Base-by-base conservation (phyloP, 2,113 vertebrate species). In the Ursus arctos region DNA sequence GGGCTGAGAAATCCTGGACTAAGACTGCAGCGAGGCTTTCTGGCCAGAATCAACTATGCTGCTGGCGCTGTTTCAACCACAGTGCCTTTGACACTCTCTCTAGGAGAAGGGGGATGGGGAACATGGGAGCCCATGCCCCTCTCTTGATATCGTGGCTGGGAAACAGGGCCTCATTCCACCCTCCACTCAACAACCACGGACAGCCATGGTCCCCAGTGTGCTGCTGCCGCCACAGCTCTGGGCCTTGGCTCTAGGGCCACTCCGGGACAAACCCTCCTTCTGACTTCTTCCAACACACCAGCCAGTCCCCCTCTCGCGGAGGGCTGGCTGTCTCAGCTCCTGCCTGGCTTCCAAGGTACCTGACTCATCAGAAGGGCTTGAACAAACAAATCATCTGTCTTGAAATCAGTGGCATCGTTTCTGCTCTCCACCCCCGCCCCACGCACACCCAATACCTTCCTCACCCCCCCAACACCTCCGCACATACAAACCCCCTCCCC, bases 381-480 rank as follows among this genome's bases (percentile, higher is more conserved):
- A 88, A 40, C 59, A n/a, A 40, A 67, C 88, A n/a, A 43, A 63
- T 43, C 88, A 69, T 12, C 51, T 6, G 11, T 93, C 57, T 94
- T 47, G 61, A 95, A 83, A 43, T 36, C 71, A 13, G 53, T 28
- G 61, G 65, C 28, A 90, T 53, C 43, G 13, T 28, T 59, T 57
- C 67, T 53, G 4, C 19, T 24, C 36, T 36, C 3, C 9, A 4
- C 18, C 7, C 28, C 40, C 19, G 0, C 14, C 7, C 36, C 55
- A 11, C 4, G 10, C 14, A 22, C 69, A 36, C 59, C 31, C 71
- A 31, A 18, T 24, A 51, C 16, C 31, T 21, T n/a, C 61, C 43
- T 63, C 72, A 43, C 14, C 43, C 43, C 43, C 63, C 63, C n/a
- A 10, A 43, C 16, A 43, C 16, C 49, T 21, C 36, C 4, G 16